Evolutionary conservation across 2,888 invertebrate genomes (phyloP).

Genomic region (Dicycla oo): DNA sequence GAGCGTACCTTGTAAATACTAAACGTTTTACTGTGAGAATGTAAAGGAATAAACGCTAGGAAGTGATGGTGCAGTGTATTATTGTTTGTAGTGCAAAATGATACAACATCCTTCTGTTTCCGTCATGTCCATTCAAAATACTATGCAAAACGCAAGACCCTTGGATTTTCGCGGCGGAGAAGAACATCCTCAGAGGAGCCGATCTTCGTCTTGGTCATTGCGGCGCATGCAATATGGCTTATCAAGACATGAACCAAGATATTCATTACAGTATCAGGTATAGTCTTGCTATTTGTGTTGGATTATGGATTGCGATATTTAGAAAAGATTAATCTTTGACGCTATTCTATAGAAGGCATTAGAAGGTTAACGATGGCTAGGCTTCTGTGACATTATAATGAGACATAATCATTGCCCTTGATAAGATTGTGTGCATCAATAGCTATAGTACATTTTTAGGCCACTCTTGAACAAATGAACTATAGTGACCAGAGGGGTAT

Average conservation of each 20-base stretch:
- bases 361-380: slow-evolving; percentile 25
- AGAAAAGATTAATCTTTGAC: slow-evolving; percentile 36
- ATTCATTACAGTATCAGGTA: slow-evolving; percentile 85
- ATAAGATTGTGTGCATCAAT: not conserved
- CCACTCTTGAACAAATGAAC: slow-evolving; percentile 23
- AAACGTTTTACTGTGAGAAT: slow-evolving; percentile 62
- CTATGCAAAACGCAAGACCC: slow-evolving; percentile 79
- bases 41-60: slow-evolving; percentile 64
- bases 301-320: slow-evolving; percentile 21
- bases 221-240: slow-evolving; percentile 76
- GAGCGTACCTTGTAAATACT: slow-evolving; percentile 64
- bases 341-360: slow-evolving; percentile 30
- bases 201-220: slow-evolving; percentile 84
- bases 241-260: slow-evolving; percentile 81
- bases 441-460: slow-evolving; percentile 18
- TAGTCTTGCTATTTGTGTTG: slow-evolving; percentile 18
- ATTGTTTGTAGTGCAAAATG: slow-evolving; percentile 76
- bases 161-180: slow-evolving; percentile 71
- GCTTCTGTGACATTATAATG: not conserved
- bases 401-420: slow-evolving; percentile 32
- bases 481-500: not conserved
- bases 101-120: slow-evolving; percentile 77
- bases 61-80: slow-evolving; percentile 81
- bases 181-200: slow-evolving; percentile 77
- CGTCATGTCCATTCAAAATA: slow-evolving; percentile 77